phyloP scores from a whole-genome alignment of 2,888 invertebrate genomes.

The Tinea trinotella region DNA sequence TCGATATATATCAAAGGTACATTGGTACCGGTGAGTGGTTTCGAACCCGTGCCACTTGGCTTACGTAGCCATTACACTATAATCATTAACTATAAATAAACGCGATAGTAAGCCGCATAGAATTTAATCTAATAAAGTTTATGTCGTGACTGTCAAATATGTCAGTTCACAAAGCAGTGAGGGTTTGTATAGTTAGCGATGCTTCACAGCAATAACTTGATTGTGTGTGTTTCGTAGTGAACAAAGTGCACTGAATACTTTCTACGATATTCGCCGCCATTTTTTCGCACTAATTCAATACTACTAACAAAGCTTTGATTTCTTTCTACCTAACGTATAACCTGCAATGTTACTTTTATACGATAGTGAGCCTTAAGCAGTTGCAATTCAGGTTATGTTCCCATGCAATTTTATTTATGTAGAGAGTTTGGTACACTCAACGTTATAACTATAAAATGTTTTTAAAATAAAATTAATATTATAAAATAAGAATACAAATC shows the following conservation, averaged over 20 bases:
- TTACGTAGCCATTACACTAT: too few relatives aligned
- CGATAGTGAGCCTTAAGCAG: not conserved
- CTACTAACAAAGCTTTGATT: slow-evolving; percentile 10
- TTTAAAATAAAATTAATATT: too few relatives aligned
- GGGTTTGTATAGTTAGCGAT: too few relatives aligned
- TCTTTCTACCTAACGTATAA: not conserved
- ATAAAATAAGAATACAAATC: too few relatives aligned
- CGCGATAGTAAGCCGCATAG: too few relatives aligned
- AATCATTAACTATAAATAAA: too few relatives aligned
- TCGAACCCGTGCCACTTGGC: too few relatives aligned
- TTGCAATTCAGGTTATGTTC: not conserved
- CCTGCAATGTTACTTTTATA: not conserved
- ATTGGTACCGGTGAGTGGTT: too few relatives aligned
- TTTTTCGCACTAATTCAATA: slow-evolving; percentile 12
- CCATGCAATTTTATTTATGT: not conserved
- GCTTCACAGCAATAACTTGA: not conserved
- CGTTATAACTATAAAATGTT: not conserved
- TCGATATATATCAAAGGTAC: too few relatives aligned
- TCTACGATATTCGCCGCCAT: not conserved
- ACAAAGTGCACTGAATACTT: not conserved
- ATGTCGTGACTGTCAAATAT: too few relatives aligned
- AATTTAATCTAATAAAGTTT: too few relatives aligned
- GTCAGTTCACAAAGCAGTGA: too few relatives aligned
- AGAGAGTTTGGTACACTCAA: not conserved
- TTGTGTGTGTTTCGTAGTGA: not conserved